A percentile compares a stretch with the other conserved stretches of the same genome.
These are phyloP conservation scores for Anoplopoma fimbria DNA, from an alignment of 2,113 vertebrate species.

Conservation along the genomic window DNA sequence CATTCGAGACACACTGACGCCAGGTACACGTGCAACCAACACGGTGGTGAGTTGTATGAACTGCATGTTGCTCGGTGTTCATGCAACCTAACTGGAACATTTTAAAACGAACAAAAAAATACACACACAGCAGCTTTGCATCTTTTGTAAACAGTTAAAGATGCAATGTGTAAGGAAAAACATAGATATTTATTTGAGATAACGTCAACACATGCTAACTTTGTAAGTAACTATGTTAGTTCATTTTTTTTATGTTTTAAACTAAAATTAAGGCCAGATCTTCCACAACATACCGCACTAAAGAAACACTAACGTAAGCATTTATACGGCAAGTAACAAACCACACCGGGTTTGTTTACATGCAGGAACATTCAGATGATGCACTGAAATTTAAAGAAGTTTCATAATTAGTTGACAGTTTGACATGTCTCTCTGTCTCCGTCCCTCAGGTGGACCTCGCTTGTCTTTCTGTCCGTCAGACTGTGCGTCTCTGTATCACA, in stretches of 20 bases:
- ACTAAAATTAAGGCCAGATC: too few relatives aligned
- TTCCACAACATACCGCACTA: too few relatives aligned
- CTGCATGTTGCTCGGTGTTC: background rate
- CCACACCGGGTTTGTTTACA: too few relatives aligned
- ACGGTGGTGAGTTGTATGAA: background rate
- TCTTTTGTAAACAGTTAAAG: background rate
- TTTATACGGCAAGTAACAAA: too few relatives aligned
- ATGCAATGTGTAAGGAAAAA: too few relatives aligned
- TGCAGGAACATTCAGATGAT: too few relatives aligned
- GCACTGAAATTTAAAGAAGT: too few relatives aligned
- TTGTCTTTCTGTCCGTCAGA: constrained; percentile 84
- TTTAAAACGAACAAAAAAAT: background rate
- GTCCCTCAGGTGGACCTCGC: constrained; percentile 46
- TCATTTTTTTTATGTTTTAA: too few relatives aligned
- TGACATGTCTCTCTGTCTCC: background rate
- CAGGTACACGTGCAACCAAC: constrained; percentile 54
- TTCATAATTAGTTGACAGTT: background rate
- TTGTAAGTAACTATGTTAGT: too few relatives aligned
- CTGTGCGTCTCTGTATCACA: constrained; percentile 76
- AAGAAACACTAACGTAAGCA: too few relatives aligned
- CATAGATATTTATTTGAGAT: too few relatives aligned
- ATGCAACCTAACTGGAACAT: background rate
- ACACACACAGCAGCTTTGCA: background rate
- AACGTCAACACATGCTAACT: too few relatives aligned
- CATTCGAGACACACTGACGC: constrained; percentile 37